Conservation (phyloP, 2,888 invertebrate species). For the Tetragonula carbonaria region DNA sequence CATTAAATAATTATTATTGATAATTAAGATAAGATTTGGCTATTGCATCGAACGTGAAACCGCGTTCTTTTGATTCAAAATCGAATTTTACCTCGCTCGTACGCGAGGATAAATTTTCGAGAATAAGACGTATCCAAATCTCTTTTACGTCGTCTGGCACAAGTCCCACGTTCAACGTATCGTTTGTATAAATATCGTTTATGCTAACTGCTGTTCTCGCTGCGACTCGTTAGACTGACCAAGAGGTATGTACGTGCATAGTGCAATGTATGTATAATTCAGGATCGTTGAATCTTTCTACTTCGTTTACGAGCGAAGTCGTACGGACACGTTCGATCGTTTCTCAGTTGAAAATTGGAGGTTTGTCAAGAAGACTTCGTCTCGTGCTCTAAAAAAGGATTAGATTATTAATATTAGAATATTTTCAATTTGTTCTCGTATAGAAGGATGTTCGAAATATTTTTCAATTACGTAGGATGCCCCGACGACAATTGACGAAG, state of each 20-base stretch:
- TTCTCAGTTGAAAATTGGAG: not conserved
- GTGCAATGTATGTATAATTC: not conserved
- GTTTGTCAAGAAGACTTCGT: not conserved
- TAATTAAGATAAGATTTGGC: no score
- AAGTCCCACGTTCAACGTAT: slow-evolving; percentile 53
- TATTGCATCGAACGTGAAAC: no score
- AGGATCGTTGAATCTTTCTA: not conserved
- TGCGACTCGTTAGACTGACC: not conserved
- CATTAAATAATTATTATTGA: no score
- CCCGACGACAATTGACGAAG: not conserved
- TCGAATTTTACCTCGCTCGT: no score
- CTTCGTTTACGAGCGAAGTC: no score
- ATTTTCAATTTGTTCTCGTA: not conserved
- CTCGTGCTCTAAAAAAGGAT: not conserved
- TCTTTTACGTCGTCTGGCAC: slow-evolving; percentile 55
- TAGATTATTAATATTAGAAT: not conserved
- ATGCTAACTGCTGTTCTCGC: slow-evolving; percentile 10
- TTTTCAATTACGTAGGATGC: rapidly evolving
- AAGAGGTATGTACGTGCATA: not conserved
- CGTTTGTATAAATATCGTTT: slow-evolving; percentile 62
- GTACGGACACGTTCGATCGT: not conserved
- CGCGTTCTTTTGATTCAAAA: no score
- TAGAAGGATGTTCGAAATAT: not conserved
- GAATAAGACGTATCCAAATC: slow-evolving; percentile 41
- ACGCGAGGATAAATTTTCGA: not conserved